Percentiles rank a stretch among this genome's conserved stretches.
phyloP scores from a whole-genome alignment of 2,888 invertebrate species.

The Cinara cedri region DNA sequence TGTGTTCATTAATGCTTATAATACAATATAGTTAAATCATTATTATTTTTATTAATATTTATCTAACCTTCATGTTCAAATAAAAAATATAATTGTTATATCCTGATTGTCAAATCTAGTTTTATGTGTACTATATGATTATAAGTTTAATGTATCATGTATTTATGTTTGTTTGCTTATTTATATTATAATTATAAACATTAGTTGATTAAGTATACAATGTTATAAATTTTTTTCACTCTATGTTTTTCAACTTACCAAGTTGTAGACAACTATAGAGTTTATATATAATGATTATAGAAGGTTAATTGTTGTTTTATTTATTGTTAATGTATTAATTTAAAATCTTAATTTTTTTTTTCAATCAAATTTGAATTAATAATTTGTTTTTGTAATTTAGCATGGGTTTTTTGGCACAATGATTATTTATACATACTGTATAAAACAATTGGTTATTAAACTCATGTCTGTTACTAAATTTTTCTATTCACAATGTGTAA shows the following conservation, averaged over 20 bases:
- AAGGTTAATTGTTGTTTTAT: background rate
- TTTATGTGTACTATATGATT: constrained; percentile 20
- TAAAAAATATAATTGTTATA: constrained; percentile 2
- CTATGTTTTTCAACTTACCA: constrained; percentile 4
- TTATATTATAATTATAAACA: background rate
- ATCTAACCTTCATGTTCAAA: background rate
- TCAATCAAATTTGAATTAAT: background rate
- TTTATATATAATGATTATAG: background rate
- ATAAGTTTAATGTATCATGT: background rate
- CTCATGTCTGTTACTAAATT: background rate
- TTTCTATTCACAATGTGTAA: constrained; percentile 9
- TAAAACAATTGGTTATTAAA: background rate
- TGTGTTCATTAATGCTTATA: constrained; percentile 55
- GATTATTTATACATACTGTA: background rate
- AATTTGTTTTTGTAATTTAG: background rate
- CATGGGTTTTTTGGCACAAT: background rate
- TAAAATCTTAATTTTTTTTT: constrained; percentile 6
- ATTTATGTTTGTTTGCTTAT: background rate
- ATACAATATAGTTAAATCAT: constrained; percentile 26
- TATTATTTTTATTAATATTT: constrained; percentile 25
- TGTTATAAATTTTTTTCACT: constrained; percentile 15
- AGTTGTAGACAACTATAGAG: constrained; percentile 24
- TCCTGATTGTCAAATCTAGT: constrained; percentile 48
- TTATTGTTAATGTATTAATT: constrained; percentile 20
- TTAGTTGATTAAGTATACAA: constrained; percentile 12